Evolutionary conservation across 2,797 vertebrate species (phyloP).

Genomic region (Malurus splendens): DNA sequence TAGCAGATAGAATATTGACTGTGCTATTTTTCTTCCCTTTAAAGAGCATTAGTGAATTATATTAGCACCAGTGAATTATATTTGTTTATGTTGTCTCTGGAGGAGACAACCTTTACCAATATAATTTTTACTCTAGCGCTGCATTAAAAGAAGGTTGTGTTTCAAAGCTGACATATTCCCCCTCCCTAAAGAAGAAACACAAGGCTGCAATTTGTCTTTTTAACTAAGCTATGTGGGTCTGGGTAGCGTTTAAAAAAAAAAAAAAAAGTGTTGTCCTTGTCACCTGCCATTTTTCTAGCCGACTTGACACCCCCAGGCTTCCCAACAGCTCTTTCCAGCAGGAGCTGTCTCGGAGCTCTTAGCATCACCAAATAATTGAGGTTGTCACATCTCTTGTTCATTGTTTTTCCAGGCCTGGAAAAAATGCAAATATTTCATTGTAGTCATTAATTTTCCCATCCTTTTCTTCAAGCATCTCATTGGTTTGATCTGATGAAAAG

Average conservation of each 20-base stretch:
- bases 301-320: slow-evolving; percentile 86
- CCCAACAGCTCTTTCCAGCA: slow-evolving; percentile 84
- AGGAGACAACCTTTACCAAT: background rate
- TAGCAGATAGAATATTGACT: background rate
- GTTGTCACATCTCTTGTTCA: slow-evolving; percentile 98
- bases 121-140: slow-evolving; percentile 17
- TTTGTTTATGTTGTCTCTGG: background rate
- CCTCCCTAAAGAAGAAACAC: slow-evolving; percentile 82
- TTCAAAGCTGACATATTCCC: slow-evolving; percentile 83
- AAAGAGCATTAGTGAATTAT: background rate
- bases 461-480: slow-evolving; percentile 84
- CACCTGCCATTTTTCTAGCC: slow-evolving; percentile 92
- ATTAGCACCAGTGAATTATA: background rate
- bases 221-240: slow-evolving; percentile 84
- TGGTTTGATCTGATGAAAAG: slow-evolving; percentile 88
- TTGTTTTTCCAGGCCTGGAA: slow-evolving; percentile 84
- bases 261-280: slow-evolving; percentile 88
- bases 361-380: slow-evolving; percentile 97
- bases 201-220: slow-evolving; percentile 91
- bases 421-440: slow-evolving; percentile 95
- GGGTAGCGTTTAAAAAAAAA: slow-evolving; percentile 74
- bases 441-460: slow-evolving; percentile 97
- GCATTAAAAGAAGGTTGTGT: slow-evolving; percentile 60
- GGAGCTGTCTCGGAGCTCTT: slow-evolving; percentile 90
- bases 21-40: background rate